A percentile compares a stretch with the other conserved stretches of the same genome.
Conservation (phyloP, 37 sponge, comb jelly and placozoan genomes). For the Halichondria panicea region DNA sequence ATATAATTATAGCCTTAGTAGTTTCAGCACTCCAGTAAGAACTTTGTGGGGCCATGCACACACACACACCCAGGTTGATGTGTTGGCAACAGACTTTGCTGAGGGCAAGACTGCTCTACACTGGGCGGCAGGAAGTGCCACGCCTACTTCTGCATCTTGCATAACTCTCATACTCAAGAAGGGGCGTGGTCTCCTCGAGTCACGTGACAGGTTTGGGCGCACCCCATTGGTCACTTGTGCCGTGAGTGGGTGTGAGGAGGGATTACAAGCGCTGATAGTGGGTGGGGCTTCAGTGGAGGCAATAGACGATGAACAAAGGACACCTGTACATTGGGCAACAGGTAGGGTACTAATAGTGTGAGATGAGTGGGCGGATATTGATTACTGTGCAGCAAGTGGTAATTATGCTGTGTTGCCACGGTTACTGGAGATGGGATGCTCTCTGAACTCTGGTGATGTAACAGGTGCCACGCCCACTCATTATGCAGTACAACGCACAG, state of each 20-base stretch:
- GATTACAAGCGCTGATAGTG: conserved; percentile 30
- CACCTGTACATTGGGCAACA: conserved; percentile 72
- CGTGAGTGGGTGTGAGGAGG: conserved; percentile 33
- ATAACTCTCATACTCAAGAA: conserved; percentile 52
- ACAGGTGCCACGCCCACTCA: conserved; percentile 78
- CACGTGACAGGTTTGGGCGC: conserved; percentile 17
- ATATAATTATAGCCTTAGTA: background rate
- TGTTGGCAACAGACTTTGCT: conserved; percentile 12
- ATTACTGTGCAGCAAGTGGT: conserved; percentile 59
- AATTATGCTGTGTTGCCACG: conserved; percentile 52
- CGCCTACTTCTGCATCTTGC: conserved; percentile 20
- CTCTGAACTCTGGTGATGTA: conserved; percentile 23
- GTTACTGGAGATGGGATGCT: conserved; percentile 48
- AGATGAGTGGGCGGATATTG: no score
- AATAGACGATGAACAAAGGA: conserved; percentile 40
- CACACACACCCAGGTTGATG: background rate
- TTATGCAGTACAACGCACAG: conserved; percentile 66
- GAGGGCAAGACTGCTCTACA: conserved; percentile 72
- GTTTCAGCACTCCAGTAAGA: background rate
- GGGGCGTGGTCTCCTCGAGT: conserved; percentile 26
- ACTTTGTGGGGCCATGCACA: background rate
- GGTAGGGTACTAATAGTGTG: no score
- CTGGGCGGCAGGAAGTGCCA: conserved; percentile 59
- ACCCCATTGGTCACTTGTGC: conserved; percentile 60
- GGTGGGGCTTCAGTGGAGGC: conserved; percentile 28